Evolutionary conservation across 64 coral and sea anemone genomes (phyloP).

Genomic region (Dendrophyllia cribrosa): DNA sequence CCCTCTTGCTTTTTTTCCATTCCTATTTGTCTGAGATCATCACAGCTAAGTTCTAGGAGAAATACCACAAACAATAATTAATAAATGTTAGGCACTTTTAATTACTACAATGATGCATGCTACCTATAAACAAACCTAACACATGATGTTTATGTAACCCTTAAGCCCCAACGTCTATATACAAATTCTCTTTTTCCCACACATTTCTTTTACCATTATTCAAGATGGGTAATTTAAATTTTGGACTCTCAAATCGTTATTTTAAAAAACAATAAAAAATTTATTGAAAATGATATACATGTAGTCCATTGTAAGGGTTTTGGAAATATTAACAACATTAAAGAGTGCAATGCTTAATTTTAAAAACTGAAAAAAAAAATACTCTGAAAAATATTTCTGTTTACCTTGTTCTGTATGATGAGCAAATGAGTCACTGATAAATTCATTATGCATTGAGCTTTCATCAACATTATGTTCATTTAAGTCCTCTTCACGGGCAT

Average conservation of each 20-base stretch:
- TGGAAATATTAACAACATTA: too few relatives aligned
- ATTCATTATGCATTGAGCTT: constrained; percentile 58
- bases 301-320: too few relatives aligned
- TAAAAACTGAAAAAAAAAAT: neutral
- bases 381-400: neutral
- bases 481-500: constrained; percentile 19
- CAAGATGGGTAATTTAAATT: too few relatives aligned
- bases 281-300: too few relatives aligned
- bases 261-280: too few relatives aligned
- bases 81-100: neutral
- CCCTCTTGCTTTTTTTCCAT: constrained; percentile 55
- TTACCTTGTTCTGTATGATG: constrained; percentile 51
- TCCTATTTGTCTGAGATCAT: constrained; percentile 96
- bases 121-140: too few relatives aligned
- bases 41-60: constrained; percentile 86
- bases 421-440: constrained; percentile 70
- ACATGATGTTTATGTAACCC: too few relatives aligned
- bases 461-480: constrained; percentile 22
- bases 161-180: too few relatives aligned
- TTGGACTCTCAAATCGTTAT: too few relatives aligned
- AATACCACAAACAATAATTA: neutral
- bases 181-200: too few relatives aligned
- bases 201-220: too few relatives aligned
- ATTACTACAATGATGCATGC: too few relatives aligned
- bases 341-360: neutral